These are phyloP conservation scores for Bettongia penicillata DNA, from an alignment of 2,113 vertebrate genomes.

Conservation along the genomic window DNA sequence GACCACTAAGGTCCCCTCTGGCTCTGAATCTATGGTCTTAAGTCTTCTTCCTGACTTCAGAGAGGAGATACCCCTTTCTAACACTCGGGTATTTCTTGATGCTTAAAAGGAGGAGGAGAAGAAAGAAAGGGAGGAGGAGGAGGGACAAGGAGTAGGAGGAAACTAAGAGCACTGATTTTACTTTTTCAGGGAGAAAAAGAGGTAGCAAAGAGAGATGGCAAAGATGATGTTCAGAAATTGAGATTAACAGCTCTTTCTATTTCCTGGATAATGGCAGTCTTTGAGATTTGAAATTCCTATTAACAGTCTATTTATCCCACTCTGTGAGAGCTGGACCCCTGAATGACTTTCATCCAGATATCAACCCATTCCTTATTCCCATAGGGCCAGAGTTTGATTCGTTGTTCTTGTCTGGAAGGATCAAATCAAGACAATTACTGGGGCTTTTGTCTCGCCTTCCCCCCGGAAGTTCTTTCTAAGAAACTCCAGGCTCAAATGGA, in stretches of 20 bases:
- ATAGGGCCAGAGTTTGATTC: neutral
- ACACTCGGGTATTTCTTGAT: neutral
- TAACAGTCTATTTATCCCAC: neutral
- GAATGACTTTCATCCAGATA: slow-evolving; percentile 3
- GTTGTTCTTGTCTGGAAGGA: neutral
- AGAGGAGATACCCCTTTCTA: neutral
- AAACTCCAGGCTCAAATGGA: neutral
- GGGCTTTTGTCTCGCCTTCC: neutral
- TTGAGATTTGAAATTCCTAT: neutral
- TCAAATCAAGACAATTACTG: neutral
- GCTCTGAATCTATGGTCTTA: neutral
- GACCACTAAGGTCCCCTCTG: neutral
- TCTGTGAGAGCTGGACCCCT: neutral
- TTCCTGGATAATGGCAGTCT: slow-evolving; percentile 2
- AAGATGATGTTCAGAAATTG: neutral
- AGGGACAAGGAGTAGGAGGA: neutral
- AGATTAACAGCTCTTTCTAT: neutral
- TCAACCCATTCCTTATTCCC: neutral
- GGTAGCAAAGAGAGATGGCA: neutral
- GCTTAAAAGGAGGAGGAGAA: neutral
- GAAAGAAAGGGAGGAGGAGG: no score
- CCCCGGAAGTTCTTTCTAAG: neutral
- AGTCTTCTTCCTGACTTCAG: neutral
- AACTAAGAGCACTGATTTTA: neutral
- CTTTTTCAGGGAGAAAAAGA: neutral